phyloP scores from a whole-genome alignment of 2,113 vertebrate genomes.

The Stigmatopora nigra region DNA sequence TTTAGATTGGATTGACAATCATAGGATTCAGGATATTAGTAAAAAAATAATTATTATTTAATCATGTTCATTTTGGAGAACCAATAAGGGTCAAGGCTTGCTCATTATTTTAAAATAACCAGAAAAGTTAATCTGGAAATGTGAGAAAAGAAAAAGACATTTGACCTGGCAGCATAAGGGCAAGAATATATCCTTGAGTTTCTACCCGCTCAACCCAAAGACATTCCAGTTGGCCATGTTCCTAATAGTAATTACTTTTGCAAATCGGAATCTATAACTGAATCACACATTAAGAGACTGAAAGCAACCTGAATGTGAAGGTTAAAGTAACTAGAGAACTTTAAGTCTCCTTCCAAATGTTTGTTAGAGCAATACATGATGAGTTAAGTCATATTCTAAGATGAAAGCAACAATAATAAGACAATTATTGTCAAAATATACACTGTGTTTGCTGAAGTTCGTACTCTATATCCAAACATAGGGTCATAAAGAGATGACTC shows the following conservation, averaged over 20 bases:
- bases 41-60: neutral
- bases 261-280: neutral
- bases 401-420: neutral
- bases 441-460: neutral
- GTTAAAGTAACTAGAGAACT: neutral
- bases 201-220: neutral
- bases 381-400: too few species aligned
- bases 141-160: neutral
- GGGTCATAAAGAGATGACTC: neutral
- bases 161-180: neutral
- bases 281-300: neutral
- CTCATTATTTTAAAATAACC: neutral
- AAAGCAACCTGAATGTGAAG: neutral
- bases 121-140: neutral
- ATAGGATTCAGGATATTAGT: neutral
- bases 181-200: neutral
- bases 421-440: neutral
- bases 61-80: neutral
- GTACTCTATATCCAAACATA: neutral
- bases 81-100: neutral
- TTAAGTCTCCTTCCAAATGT: neutral
- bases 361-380: too few species aligned
- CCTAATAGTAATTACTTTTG: neutral
- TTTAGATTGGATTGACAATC: neutral
- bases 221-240: neutral